These are phyloP conservation scores for zebrafish (Danio rerio) DNA, from an alignment of 2,113 vertebrate genomes.

Conservation along the genomic window GRCz12tu NC_133188.1:37338001-37338500, in stretches of 20 bases:
- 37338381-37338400: constrained; percentile 57
- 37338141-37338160: constrained; percentile 70
- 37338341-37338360: constrained; percentile 56
- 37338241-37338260: constrained; percentile 50
- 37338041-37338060: not conserved
- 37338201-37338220: constrained; percentile 57
- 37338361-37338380: constrained; percentile 55
- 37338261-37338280: constrained; percentile 36
- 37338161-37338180: constrained; percentile 63
- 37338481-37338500: constrained; percentile 51
- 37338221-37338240: constrained; percentile 58
- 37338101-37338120: constrained; percentile 57
- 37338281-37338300: constrained; percentile 41
- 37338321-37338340: constrained; percentile 61
- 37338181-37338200: constrained; percentile 71
- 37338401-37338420: constrained; percentile 61
- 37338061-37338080: not conserved
- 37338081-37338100: constrained; percentile 51
- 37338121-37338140: constrained; percentile 72
- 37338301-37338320: constrained; percentile 3
- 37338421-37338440: constrained; percentile 61
- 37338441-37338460: constrained; percentile 56
- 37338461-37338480: constrained; percentile 60
- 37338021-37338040: not conserved
- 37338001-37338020: no score